phyloP scores from a whole-genome alignment of 2,888 invertebrate species.

The Odontothrips loti region DNA sequence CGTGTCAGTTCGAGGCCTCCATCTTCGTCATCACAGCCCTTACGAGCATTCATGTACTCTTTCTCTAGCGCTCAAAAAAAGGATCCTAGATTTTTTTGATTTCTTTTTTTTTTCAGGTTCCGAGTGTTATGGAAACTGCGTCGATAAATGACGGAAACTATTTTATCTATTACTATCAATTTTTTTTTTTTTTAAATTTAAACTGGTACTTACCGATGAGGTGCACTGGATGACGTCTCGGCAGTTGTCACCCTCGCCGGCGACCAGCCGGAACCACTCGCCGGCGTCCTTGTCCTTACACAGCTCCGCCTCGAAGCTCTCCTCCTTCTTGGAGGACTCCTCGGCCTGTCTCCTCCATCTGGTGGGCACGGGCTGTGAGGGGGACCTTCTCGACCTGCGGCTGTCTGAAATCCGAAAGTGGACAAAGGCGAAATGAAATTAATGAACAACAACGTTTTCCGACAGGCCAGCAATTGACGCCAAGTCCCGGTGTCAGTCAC shows the following conservation, averaged over 20 bases:
- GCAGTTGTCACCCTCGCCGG: constrained; percentile 87
- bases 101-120: too few species aligned
- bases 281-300: constrained; percentile 94
- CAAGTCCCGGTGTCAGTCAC: too few species aligned
- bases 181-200: too few species aligned
- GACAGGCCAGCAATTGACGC: too few species aligned
- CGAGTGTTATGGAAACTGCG: too few species aligned
- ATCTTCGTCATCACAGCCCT: too few species aligned
- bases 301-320: constrained; percentile 80
- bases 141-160: too few species aligned
- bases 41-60: too few species aligned
- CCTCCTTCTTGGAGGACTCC: constrained; percentile 63
- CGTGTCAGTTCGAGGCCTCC: too few species aligned
- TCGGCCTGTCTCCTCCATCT: constrained; percentile 62
- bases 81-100: too few species aligned
- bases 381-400: background rate
- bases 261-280: constrained; percentile 88
- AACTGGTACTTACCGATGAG: constrained; percentile 67
- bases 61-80: too few species aligned
- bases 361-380: background rate
- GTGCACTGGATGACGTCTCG: constrained; percentile 94
- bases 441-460: background rate
- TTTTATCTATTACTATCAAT: too few species aligned
- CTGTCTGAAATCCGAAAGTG: background rate
- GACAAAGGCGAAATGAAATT: background rate